phyloP scores from a whole-genome alignment of 2,888 invertebrate species.

The Julus scandinavius region DNA sequence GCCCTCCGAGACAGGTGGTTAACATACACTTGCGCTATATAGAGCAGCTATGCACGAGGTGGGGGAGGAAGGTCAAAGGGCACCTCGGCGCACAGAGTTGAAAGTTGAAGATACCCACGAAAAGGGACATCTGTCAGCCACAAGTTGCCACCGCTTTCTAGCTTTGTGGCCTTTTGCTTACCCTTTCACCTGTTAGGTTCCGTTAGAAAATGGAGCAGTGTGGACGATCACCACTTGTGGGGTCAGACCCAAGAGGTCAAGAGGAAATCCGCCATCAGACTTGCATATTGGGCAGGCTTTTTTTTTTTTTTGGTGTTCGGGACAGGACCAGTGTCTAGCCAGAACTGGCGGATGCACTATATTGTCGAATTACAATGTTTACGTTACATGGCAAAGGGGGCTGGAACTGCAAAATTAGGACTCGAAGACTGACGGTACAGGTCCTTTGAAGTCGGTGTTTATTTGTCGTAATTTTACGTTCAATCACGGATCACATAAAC shows the following conservation, averaged over 20 bases:
- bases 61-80: not conserved
- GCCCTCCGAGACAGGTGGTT: conserved; percentile 45
- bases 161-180: not conserved
- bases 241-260: not conserved
- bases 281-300: not conserved
- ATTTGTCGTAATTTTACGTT: conserved; percentile 21
- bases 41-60: not conserved
- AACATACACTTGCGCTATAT: conserved; percentile 20
- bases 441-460: not conserved
- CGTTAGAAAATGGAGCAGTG: not conserved
- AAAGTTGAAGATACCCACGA: not conserved
- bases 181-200: conserved; percentile 10
- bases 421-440: not conserved
- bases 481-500: not conserved
- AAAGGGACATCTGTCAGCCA: conserved; percentile 40
- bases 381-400: not conserved
- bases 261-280: not conserved
- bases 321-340: conserved; percentile 27
- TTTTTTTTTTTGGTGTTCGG: not conserved
- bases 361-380: conserved; percentile 21
- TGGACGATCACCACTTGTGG: conserved; percentile 7
- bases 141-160: conserved; percentile 23
- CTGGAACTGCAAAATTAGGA: not conserved
- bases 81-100: not conserved
- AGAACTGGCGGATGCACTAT: not conserved